Conservation (phyloP, 2,113 vertebrate genomes). For the Entosphenus tridentatus region DNA sequence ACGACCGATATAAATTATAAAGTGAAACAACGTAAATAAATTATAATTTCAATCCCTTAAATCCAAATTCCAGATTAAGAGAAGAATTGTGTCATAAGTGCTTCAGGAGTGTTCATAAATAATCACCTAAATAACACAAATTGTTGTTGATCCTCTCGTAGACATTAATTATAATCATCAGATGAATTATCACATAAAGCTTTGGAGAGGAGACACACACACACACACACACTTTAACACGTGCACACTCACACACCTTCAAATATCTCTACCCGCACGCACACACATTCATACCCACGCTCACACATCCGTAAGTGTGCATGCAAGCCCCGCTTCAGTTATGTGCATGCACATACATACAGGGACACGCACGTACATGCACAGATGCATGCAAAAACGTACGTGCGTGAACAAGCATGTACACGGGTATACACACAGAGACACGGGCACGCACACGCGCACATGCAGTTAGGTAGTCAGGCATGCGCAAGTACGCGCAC, state of each 20-base stretch:
- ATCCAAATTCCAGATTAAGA: too few species aligned
- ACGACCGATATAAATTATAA: too few species aligned
- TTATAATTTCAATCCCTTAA: too few species aligned
- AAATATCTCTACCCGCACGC: background rate
- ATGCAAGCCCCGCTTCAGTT: background rate
- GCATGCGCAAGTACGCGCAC: background rate
- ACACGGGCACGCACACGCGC: background rate
- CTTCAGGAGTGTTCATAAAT: too few species aligned
- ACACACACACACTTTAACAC: constrained; percentile 1
- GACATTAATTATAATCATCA: too few species aligned
- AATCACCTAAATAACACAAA: too few species aligned
- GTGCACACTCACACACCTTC: background rate
- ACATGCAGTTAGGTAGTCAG: background rate
- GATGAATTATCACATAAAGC: too few species aligned
- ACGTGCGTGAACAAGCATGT: background rate
- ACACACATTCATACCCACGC: background rate
- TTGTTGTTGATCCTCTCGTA: too few species aligned
- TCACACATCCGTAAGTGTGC: background rate
- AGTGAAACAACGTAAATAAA: too few species aligned
- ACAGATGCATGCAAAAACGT: background rate
- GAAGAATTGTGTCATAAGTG: too few species aligned
- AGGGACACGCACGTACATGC: background rate
- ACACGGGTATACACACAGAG: too few species aligned
- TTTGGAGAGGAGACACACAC: background rate
- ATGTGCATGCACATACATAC: background rate